Percentiles rank a stretch among this genome's conserved stretches.
These are phyloP conservation scores for Meiosimyza platycephala DNA, from an alignment of 2,888 invertebrate species.

Conservation along the genomic window DNA sequence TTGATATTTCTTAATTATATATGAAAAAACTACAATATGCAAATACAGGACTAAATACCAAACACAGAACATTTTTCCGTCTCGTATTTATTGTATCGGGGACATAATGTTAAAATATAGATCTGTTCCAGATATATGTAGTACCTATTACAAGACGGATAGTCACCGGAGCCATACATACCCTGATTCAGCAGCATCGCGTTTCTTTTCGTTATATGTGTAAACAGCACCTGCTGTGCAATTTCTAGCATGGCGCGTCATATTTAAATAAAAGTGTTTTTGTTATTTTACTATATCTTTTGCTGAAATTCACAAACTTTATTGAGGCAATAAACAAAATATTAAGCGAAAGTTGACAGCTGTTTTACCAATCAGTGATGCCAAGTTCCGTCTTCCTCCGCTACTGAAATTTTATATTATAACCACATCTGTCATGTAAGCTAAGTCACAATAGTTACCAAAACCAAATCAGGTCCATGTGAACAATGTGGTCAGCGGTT, in stretches of 20 bases:
- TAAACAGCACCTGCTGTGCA: conserved; percentile 99
- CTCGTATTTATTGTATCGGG: no score
- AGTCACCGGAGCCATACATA: conserved; percentile 74
- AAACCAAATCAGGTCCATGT: no score
- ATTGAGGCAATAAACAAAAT: not conserved
- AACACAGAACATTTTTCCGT: no score
- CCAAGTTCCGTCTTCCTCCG: conserved; percentile 2
- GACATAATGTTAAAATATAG: no score
- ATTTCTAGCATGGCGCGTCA: conserved; percentile 98
- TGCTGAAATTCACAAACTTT: not conserved
- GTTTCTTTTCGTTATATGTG: conserved; percentile 97
- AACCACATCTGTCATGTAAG: no score
- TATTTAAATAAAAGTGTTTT: conserved; percentile 57
- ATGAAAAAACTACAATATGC: no score
- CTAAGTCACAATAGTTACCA: no score
- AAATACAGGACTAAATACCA: no score
- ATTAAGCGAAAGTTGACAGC: conserved; percentile 6
- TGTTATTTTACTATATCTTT: conserved; percentile 23
- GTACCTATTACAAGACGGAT: no score
- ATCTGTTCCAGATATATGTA: conserved; percentile 69
- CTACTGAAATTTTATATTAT: no score
- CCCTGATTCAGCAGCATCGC: conserved; percentile 93
- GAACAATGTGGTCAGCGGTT: no score
- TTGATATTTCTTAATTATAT: no score
- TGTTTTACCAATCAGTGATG: conserved; percentile 20